A percentile compares a stretch with the other conserved stretches of the same genome.
Evolutionary conservation across 2,888 invertebrate genomes (phyloP).

Genomic region (Ypsolopha scabrella): DNA sequence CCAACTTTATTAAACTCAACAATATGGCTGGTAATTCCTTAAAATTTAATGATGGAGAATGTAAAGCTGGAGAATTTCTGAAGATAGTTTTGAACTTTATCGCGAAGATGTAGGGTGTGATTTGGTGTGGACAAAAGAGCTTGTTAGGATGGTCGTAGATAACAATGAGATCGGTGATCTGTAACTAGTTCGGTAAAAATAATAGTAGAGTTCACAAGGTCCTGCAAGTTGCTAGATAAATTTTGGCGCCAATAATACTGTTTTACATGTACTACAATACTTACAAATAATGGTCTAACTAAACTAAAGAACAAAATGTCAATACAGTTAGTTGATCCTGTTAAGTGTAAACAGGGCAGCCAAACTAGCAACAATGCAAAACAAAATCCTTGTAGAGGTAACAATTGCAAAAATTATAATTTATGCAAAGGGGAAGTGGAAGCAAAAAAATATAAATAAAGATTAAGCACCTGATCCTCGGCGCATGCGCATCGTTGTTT

Average conservation of each 20-base stretch:
- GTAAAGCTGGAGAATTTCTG: conserved; percentile 16
- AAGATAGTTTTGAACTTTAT: conserved; percentile 32
- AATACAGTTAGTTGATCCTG: not conserved
- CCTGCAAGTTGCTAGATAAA: conserved; percentile 13
- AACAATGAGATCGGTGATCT: conserved; percentile 58
- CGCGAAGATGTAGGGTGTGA: conserved; percentile 21
- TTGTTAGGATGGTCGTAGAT: conserved; percentile 41
- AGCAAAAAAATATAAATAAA: conserved; percentile 59
- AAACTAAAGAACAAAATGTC: not conserved
- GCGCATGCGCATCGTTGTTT: conserved; percentile 40
- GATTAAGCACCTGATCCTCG: conserved; percentile 59
- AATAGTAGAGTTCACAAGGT: conserved; percentile 23
- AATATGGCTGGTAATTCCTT: too few relatives aligned
- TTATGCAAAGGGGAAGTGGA: conserved; percentile 66
- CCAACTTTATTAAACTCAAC: conserved; percentile 14
- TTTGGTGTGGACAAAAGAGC: conserved; percentile 18
- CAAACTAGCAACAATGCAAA: conserved; percentile 3
- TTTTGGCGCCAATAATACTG: conserved; percentile 16
- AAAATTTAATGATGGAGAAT: conserved; percentile 15
- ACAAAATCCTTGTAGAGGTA: conserved; percentile 15
- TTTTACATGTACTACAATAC: conserved; percentile 8
- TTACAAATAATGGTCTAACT: not conserved
- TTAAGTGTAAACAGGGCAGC: not conserved
- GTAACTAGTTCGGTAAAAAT: conserved; percentile 56
- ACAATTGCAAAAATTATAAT: conserved; percentile 51